Conservation (phyloP, 1,140 invertebrate genomes). For the Hestina assimilis region DNA sequence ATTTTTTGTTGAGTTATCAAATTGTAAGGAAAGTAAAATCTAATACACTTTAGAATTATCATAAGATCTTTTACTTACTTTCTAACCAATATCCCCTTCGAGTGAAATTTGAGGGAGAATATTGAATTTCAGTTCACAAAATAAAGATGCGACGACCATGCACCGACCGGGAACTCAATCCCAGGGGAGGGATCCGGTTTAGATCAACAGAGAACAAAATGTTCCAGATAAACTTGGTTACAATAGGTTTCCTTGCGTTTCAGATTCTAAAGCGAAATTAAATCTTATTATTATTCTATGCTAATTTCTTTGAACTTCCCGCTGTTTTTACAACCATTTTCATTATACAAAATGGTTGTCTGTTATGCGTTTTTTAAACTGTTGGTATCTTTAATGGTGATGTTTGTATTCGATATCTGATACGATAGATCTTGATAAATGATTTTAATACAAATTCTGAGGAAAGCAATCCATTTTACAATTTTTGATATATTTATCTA, state of each 20-base stretch:
- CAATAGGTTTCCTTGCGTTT: not conserved
- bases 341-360: slow-evolving; percentile 11
- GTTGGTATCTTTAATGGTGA: too few species aligned
- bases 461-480: too few species aligned
- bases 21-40: too few species aligned
- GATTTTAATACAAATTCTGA: too few species aligned
- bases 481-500: too few species aligned
- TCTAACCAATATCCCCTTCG: not conserved
- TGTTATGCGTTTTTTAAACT: too few species aligned
- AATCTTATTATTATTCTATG: slow-evolving; percentile 12
- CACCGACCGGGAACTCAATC: slow-evolving; percentile 35
- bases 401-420: too few species aligned
- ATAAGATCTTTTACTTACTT: too few species aligned
- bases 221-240: not conserved
- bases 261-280: not conserved
- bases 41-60: too few species aligned
- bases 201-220: slow-evolving; percentile 16
- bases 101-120: slow-evolving; percentile 14
- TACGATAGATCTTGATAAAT: too few species aligned
- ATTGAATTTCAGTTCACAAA: slow-evolving; percentile 27
- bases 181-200: slow-evolving; percentile 32
- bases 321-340: not conserved
- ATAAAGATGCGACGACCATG: slow-evolving; percentile 34
- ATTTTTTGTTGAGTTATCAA: too few species aligned
- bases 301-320: not conserved